phyloP scores from a whole-genome alignment of 2,797 vertebrate species.

The Serranus cabrilla region DNA sequence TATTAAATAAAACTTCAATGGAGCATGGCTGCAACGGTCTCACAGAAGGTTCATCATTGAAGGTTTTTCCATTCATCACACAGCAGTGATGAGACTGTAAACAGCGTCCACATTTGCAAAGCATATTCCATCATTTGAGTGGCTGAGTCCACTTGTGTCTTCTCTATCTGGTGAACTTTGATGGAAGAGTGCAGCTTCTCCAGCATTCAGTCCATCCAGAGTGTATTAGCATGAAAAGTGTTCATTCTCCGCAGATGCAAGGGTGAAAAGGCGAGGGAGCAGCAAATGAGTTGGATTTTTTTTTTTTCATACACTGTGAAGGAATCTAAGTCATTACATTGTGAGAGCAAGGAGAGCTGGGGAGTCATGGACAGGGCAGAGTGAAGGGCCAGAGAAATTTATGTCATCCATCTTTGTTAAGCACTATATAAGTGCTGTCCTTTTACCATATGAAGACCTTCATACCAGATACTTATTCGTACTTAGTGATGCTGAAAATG shows the following conservation, averaged over 20 bases:
- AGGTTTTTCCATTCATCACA: conserved; percentile 11
- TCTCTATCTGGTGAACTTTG: conserved; percentile 31
- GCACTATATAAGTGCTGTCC: neutral
- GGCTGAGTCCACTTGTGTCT: conserved; percentile 18
- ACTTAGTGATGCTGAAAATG: neutral
- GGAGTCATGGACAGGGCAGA: conserved; percentile 55
- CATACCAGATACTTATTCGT: neutral
- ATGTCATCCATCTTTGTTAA: conserved; percentile 29
- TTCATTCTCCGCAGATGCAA: conserved; percentile 44
- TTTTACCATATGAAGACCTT: neutral
- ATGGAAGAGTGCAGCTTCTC: conserved; percentile 28
- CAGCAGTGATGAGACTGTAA: neutral
- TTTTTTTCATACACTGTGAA: conserved; percentile 19
- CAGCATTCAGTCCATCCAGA: conserved; percentile 15
- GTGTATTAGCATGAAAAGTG: conserved; percentile 37
- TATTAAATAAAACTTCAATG: neutral
- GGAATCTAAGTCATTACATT: conserved; percentile 44
- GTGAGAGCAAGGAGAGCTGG: conserved; percentile 32
- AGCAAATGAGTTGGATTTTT: conserved; percentile 65
- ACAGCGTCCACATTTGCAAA: conserved; percentile 12
- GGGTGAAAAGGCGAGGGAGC: conserved; percentile 53
- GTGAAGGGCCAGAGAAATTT: conserved; percentile 35
- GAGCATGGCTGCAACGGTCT: neutral
- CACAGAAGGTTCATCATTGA: neutral
- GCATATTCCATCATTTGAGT: conserved; percentile 3